Evolutionary conservation across 2,888 invertebrate genomes (phyloP).

Genomic region (Tholera decimalis): DNA sequence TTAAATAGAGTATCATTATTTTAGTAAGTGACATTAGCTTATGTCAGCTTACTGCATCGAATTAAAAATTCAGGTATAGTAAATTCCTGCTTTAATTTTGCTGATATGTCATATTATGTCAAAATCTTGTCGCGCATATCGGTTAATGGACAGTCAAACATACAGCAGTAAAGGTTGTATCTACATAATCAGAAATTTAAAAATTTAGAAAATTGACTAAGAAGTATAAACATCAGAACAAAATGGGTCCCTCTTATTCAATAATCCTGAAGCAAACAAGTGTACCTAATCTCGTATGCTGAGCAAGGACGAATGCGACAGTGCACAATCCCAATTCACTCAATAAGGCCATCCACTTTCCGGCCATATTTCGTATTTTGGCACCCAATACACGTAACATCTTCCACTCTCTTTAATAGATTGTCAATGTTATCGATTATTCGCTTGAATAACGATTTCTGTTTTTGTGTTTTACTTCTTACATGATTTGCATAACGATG

Average conservation of each 20-base stretch:
- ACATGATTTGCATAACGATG: constrained; percentile 17
- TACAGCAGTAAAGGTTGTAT: background rate
- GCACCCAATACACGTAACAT: constrained; percentile 39
- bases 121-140: no score
- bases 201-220: background rate
- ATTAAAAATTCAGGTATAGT: no score
- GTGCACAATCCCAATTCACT: constrained; percentile 42
- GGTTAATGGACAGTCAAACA: no score
- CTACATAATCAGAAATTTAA: background rate
- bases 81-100: no score
- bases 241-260: background rate
- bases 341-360: constrained; percentile 71
- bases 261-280: background rate
- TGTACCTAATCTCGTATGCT: constrained; percentile 26
- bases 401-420: constrained; percentile 46
- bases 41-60: no score
- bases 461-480: constrained; percentile 42
- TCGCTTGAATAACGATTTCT: constrained; percentile 42
- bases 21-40: no score
- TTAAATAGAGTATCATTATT: no score
- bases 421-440: constrained; percentile 37
- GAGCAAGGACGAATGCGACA: constrained; percentile 12
- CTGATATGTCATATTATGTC: no score
- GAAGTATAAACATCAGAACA: background rate
- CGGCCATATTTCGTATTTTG: constrained; percentile 48